Conservation (phyloP, 64 coral and sea anemone species). For the Cladopsammia gracilis region DNA sequence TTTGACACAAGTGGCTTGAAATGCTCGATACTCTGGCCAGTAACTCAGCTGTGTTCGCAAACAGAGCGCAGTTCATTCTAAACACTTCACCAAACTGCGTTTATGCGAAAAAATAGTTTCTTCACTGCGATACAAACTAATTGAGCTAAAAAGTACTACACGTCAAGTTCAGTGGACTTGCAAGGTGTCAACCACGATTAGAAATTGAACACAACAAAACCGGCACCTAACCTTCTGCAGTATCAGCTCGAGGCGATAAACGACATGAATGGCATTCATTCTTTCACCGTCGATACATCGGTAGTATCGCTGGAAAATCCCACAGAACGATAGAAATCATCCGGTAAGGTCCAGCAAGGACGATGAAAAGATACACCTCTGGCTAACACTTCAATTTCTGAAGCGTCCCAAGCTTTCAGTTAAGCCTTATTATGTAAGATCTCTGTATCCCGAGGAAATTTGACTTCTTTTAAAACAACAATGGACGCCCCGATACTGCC, state of each 20-base stretch:
- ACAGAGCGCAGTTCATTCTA: not conserved
- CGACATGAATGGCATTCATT: slow-evolving; percentile 43
- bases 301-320: not conserved
- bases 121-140: not conserved
- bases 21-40: not conserved
- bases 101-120: slow-evolving; percentile 4
- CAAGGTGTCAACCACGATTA: slow-evolving; percentile 18
- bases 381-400: not conserved
- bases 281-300: slow-evolving; percentile 48
- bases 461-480: not conserved
- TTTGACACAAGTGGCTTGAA: not conserved
- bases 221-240: slow-evolving; percentile 42
- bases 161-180: not conserved
- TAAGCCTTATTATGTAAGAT: not conserved
- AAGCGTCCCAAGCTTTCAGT: not conserved
- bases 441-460: slow-evolving; percentile 27
- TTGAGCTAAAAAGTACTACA: not conserved
- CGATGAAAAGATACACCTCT: slow-evolving; percentile 24
- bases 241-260: slow-evolving; percentile 32
- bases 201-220: slow-evolving; percentile 1
- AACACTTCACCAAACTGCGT: not conserved
- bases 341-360: not conserved
- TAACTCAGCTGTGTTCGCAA: slow-evolving; percentile 14
- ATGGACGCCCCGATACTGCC: not conserved
- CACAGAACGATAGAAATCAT: slow-evolving; percentile 19